Percentiles rank a stretch among this genome's conserved stretches.
These are phyloP conservation scores for Hydrozoanthus gracilis DNA, from an alignment of 92 coral and sea anemone genomes.

Conservation along the genomic window DNA sequence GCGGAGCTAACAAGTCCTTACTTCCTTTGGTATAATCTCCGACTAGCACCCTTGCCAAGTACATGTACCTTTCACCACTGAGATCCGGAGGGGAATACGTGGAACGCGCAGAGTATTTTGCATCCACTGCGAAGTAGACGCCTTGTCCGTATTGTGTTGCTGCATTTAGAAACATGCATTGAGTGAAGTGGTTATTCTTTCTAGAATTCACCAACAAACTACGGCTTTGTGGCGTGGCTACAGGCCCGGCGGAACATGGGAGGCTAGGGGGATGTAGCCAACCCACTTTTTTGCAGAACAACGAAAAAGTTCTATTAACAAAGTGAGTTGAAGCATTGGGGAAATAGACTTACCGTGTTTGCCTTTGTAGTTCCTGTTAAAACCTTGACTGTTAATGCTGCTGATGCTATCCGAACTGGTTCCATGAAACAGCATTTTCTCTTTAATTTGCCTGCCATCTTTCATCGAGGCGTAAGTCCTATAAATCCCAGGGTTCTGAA, in stretches of 20 bases:
- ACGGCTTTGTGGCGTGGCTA: no score
- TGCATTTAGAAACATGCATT: constrained; percentile 12
- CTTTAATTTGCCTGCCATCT: constrained; percentile 63
- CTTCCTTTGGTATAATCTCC: constrained; percentile 73
- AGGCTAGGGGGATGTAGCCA: no score
- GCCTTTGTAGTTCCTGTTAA: constrained; percentile 62
- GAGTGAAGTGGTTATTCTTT: no score
- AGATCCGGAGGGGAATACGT: constrained; percentile 66
- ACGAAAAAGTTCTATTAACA: not conserved
- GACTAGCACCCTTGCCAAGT: constrained; percentile 67
- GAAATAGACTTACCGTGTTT: constrained; percentile 49
- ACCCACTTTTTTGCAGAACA: no score
- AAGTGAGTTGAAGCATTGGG: not conserved
- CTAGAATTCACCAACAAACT: no score
- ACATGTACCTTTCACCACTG: constrained; percentile 65
- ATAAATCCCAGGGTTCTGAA: constrained; percentile 67
- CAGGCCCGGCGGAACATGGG: no score
- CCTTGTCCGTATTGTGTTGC: constrained; percentile 75
- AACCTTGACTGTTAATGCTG: constrained; percentile 49
- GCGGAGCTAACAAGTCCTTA: constrained; percentile 61
- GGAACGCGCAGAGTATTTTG: constrained; percentile 55
- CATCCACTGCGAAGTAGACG: constrained; percentile 71
- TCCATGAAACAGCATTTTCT: constrained; percentile 56
- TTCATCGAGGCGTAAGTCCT: constrained; percentile 57
- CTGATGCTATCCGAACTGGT: constrained; percentile 30